Percentiles rank a stretch among this genome's conserved stretches.
Evolutionary conservation across 2,113 vertebrate species (phyloP).

Genomic region (Spilogale gracilis): DNA sequence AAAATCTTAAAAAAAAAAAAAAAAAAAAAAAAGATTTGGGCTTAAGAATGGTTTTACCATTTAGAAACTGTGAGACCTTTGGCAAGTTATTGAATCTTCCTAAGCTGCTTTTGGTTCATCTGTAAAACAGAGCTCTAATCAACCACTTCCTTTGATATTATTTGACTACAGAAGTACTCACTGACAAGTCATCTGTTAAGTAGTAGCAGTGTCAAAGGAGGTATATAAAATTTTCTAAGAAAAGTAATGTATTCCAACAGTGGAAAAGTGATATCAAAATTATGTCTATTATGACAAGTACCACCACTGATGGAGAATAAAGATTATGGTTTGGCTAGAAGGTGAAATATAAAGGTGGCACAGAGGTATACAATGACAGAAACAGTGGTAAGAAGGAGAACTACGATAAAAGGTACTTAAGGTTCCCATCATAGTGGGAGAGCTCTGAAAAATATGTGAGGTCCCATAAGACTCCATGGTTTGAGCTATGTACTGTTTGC

Average conservation of each 20-base stretch:
- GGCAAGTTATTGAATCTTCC: neutral
- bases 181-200: neutral
- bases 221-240: conserved; percentile 44
- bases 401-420: neutral
- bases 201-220: neutral
- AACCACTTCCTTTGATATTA: neutral
- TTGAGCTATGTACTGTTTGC: neutral
- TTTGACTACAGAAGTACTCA: neutral
- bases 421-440: neutral
- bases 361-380: neutral
- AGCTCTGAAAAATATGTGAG: neutral
- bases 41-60: neutral
- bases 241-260: conserved; percentile 7
- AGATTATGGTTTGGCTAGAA: neutral
- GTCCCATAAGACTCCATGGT: neutral
- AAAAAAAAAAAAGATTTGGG: conserved; percentile 8
- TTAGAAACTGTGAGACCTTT: conserved; percentile 27
- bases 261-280: conserved; percentile 45
- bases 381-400: neutral
- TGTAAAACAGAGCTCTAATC: conserved; percentile 40
- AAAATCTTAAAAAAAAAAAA: no score
- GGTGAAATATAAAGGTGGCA: neutral
- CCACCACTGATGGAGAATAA: neutral
- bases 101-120: neutral
- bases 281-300: neutral